These are phyloP conservation scores for Caenorhabditis sp. DNA, from an alignment of 2,888 invertebrate species.

Conservation along the genomic window DNA sequence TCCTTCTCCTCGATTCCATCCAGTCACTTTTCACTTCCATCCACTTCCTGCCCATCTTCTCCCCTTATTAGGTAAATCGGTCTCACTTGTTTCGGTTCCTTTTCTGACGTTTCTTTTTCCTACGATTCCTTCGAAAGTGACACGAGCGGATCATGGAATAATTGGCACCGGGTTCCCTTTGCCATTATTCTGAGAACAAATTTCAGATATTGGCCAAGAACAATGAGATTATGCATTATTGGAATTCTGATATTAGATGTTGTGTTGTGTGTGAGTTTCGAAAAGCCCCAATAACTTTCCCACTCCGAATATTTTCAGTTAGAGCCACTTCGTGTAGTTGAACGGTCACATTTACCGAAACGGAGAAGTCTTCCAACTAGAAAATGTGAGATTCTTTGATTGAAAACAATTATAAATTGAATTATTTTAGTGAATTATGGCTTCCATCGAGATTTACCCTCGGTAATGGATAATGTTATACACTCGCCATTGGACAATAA, in stretches of 20 bases:
- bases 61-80: conserved; percentile 64
- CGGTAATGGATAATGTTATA: conserved; percentile 65
- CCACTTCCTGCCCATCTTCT: conserved; percentile 44
- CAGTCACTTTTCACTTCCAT: conserved; percentile 15
- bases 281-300: not conserved
- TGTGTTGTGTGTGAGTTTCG: conserved; percentile 36
- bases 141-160: conserved; percentile 43
- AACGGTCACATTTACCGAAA: conserved; percentile 46
- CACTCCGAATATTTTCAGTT: conserved; percentile 25
- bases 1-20: not conserved
- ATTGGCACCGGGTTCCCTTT: conserved; percentile 39
- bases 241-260: conserved; percentile 18
- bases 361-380: conserved; percentile 49
- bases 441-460: conserved; percentile 61
- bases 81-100: conserved; percentile 57
- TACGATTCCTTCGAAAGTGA: conserved; percentile 44
- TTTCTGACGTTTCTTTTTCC: conserved; percentile 32
- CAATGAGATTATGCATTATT: conserved; percentile 46
- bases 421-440: conserved; percentile 56
- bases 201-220: conserved; percentile 23
- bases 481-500: conserved; percentile 62
- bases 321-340: conserved; percentile 50
- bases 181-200: conserved; percentile 8
- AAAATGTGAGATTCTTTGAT: conserved; percentile 36
- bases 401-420: not conserved